Evolutionary conservation across 2,888 invertebrate genomes (phyloP), one percentile per base, ranked within the genome.

Genomic region (Agelastica alni): DNA sequence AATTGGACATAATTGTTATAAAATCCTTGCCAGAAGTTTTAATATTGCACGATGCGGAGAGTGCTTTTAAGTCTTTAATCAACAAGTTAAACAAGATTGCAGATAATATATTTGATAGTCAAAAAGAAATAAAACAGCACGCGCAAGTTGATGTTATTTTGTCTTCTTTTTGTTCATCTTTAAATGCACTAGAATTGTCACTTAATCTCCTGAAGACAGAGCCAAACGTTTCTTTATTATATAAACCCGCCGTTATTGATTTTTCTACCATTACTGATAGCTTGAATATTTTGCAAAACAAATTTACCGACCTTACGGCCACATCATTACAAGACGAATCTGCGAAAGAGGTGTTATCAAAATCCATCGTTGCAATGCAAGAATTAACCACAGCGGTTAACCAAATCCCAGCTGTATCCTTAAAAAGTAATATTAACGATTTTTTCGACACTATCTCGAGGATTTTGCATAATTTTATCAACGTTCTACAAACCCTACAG

Each of bases 41-140:
- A n/a, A 10, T 16, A 6, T 30, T 55, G 4, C 30, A 14, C 1
- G 9, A 12, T 12, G 9, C 49, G 10, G 9, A 26, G 10, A 3
- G 5, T 9, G 37, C 56, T n/a, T 31, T 56, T 12, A 47, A 26
- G 9, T 9, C 9, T 26, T 26, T 26, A 7, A 26, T 7, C 26
- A 9, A 6, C 9, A 26, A 26, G 3, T 9, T 26, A 6, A 26
- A 6, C 6, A 9, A 26, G 2, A 9, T 36, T 12, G 10, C 13
- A 4, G 10, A n/a, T 26, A 7, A 6, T 6, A 26, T 26, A 2
- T 6, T 7, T 22, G 22, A 22, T 22, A 6, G 5, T 1, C 5
- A 6, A 22, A 4, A 22, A 22, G 22, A 22, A 22, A 7, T 7
- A 26, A 3, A 3, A 9, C 26, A 26, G 26, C n/a, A n/a, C n/a